Percentiles rank a stretch among this genome's conserved stretches.
Evolutionary conservation across 2,888 invertebrate species (phyloP).

Genomic region (Tanytarsus gracilentus): DNA sequence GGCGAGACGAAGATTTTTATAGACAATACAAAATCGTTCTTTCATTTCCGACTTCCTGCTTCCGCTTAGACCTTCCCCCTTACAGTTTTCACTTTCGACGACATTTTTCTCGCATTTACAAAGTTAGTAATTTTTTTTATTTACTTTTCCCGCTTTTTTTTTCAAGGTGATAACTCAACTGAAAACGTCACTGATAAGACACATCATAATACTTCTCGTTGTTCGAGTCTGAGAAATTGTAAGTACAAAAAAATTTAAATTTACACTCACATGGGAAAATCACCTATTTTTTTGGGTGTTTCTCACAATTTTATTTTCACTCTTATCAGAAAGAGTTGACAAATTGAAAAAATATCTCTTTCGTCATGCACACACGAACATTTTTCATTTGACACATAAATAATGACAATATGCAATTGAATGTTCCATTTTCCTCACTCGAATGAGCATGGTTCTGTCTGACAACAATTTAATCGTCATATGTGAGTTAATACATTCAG

Average conservation of each 20-base stretch:
- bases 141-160: not conserved
- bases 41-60: no score
- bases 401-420: constrained; percentile 4
- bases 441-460: not conserved
- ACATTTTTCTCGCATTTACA: not conserved
- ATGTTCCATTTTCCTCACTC: constrained; percentile 18
- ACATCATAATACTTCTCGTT: not conserved
- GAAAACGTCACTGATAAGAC: constrained; percentile 16
- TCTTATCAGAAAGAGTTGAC: no score
- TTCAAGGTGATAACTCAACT: constrained; percentile 20
- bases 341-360: no score
- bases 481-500: not conserved
- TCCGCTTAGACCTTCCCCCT: not conserved
- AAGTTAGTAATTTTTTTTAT: not conserved
- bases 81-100: not conserved
- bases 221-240: constrained; percentile 17
- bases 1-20: no score
- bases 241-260: constrained; percentile 6
- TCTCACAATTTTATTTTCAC: no score
- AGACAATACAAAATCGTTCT: no score
- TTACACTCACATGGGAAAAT: no score
- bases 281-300: no score
- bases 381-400: not conserved
- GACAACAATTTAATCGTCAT: constrained; percentile 18
- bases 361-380: not conserved